A percentile compares a stretch with the other conserved stretches of the same genome.
Evolutionary conservation across 2,888 invertebrate genomes (phyloP).

Genomic region (Cheilosia scutellata): DNA sequence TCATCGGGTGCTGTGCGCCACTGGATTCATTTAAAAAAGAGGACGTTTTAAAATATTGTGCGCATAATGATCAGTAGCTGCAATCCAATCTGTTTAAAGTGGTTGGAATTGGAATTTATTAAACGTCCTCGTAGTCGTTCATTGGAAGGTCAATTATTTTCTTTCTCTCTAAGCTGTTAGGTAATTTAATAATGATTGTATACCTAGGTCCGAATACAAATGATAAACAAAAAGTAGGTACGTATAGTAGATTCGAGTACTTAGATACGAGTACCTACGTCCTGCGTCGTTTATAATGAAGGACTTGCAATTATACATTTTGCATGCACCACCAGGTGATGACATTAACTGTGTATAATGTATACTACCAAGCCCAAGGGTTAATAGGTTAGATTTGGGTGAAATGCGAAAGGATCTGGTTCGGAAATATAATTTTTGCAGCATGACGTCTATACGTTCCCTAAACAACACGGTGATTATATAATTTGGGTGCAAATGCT

Average conservation of each 20-base stretch:
- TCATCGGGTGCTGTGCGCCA: slow-evolving; percentile 32
- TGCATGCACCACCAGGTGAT: slow-evolving; percentile 68
- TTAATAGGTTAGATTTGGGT: slow-evolving; percentile 63
- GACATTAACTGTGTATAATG: slow-evolving; percentile 38
- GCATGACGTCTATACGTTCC: slow-evolving; percentile 60
- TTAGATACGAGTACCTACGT: slow-evolving; percentile 1
- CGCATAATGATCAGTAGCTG: slow-evolving; percentile 73
- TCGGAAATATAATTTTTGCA: slow-evolving; percentile 63
- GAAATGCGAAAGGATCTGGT: slow-evolving; percentile 62
- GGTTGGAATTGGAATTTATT: slow-evolving; percentile 44
- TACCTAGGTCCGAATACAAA: slow-evolving; percentile 34
- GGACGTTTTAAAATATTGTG: slow-evolving; percentile 63
- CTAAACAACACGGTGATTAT: slow-evolving; percentile 46
- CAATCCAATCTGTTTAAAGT: slow-evolving; percentile 70
- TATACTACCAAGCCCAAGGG: slow-evolving; percentile 56
- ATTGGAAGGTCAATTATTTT: slow-evolving; percentile 46
- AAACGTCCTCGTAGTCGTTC: slow-evolving; percentile 35
- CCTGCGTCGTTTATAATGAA: slow-evolving; percentile 54
- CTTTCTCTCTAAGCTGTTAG: slow-evolving; percentile 56
- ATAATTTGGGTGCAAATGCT: slow-evolving; percentile 72
- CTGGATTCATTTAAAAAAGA: slow-evolving; percentile 63
- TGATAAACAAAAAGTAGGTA: slow-evolving; percentile 47
- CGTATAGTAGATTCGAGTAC: background rate
- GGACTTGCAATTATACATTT: slow-evolving; percentile 67
- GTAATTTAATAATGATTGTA: slow-evolving; percentile 64